phyloP scores from a whole-genome alignment of 2,888 invertebrate genomes.

The Sinelater perroti region DNA sequence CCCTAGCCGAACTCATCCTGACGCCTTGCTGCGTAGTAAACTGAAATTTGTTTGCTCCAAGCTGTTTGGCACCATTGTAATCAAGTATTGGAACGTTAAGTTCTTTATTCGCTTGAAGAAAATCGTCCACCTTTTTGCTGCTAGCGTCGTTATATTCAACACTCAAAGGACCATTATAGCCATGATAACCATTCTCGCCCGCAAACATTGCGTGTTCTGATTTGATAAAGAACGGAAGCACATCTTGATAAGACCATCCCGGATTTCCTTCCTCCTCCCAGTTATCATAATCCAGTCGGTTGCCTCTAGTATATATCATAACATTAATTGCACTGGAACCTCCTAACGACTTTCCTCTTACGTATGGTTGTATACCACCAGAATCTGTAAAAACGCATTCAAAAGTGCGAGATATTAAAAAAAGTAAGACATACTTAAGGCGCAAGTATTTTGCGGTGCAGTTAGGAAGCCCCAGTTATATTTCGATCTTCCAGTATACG shows the following conservation, averaged over 20 bases:
- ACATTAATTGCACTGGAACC: constrained; percentile 85
- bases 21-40: constrained; percentile 68
- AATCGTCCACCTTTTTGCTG: constrained; percentile 46
- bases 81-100: constrained; percentile 67
- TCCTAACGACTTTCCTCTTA: constrained; percentile 68
- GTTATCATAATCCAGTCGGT: constrained; percentile 79
- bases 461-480: constrained; percentile 37
- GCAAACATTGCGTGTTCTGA: constrained; percentile 5
- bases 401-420: too few species aligned
- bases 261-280: constrained; percentile 75
- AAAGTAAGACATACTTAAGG: constrained; percentile 22
- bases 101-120: constrained; percentile 68
- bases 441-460: constrained; percentile 28
- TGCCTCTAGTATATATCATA: constrained; percentile 87
- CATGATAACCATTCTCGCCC: constrained; percentile 14
- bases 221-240: constrained; percentile 60
- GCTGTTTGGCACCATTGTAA: constrained; percentile 68
- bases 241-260: constrained; percentile 71
- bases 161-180: constrained; percentile 12
- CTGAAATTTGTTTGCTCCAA: constrained; percentile 71
- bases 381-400: constrained; percentile 10
- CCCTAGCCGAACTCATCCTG: constrained; percentile 67
- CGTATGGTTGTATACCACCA: constrained; percentile 68
- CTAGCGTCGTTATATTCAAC: constrained; percentile 18
- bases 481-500: constrained; percentile 3